phyloP scores from a whole-genome alignment of 2,888 invertebrate genomes.

The Lasioglossum zephyrum region DNA sequence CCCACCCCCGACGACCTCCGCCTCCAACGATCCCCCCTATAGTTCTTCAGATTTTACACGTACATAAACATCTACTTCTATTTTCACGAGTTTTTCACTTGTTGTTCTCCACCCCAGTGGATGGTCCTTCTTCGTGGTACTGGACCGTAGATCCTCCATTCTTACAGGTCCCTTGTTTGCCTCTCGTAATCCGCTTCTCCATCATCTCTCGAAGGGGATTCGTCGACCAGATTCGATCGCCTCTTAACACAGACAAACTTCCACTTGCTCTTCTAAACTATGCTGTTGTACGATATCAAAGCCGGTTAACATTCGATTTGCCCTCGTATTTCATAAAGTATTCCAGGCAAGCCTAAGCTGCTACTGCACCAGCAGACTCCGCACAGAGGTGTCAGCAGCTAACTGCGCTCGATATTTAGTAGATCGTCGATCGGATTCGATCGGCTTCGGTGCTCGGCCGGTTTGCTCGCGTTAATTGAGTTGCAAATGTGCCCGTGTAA shows the following conservation, averaged over 20 bases:
- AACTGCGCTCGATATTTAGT: neutral
- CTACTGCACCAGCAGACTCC: neutral
- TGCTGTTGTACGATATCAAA: neutral
- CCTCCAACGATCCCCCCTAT: conserved; percentile 18
- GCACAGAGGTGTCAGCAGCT: neutral
- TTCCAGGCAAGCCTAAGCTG: neutral
- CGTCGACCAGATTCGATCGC: neutral
- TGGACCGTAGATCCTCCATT: conserved; percentile 19
- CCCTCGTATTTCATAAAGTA: neutral
- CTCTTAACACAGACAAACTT: neutral
- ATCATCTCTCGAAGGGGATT: neutral
- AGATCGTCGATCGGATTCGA: conserved; percentile 27
- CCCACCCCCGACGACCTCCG: conserved; percentile 22
- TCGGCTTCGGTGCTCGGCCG: neutral
- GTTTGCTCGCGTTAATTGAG: neutral
- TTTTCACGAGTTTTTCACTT: conserved; percentile 34
- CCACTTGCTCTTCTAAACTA: too few relatives aligned
- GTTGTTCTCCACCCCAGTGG: conserved; percentile 14
- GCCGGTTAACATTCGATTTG: neutral
- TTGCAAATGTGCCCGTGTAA: neutral
- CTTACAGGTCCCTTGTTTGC: conserved; percentile 34
- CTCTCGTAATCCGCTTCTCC: conserved; percentile 34
- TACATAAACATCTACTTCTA: conserved; percentile 45
- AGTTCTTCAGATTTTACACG: conserved; percentile 54
- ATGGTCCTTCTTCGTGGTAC: conserved; percentile 3